Evolutionary conservation across 2,797 vertebrate genomes (phyloP), one percentile per base, ranked within the genome.

Genomic region (Graptemys geographica): DNA sequence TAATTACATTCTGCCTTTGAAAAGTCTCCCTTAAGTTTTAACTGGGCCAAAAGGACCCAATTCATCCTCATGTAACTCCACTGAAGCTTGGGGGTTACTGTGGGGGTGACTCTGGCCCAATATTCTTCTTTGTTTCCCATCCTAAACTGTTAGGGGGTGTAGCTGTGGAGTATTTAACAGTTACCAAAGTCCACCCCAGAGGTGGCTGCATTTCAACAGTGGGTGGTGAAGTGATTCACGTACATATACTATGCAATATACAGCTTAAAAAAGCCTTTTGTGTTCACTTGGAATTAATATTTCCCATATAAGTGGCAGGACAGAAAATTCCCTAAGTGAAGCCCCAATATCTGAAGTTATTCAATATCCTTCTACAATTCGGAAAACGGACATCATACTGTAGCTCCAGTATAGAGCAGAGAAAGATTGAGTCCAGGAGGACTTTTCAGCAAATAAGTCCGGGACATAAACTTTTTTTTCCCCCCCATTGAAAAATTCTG

Each of bases 71-170:
- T 18, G 7, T 62, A 81, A 93, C 27, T 72, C 6, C 33, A 56
- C 1, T 81, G 87, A 72, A 72, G 69, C 69, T 11, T 23, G 9
- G 41, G 51, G 27, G 13, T 78, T 28, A 78, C 44, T 25, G 1
- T 28, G 12, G 13, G 15, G 27, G 49, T 27, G 25, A 49, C 25
- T 93, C 5, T 81, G 37, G 23, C 37, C 4, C 18, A 21, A 25
- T 33, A 37, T 11, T 69, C 56, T 82, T 57, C 80, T 82, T 16
- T 5, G 11, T 4, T 79, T 21, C 37, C 23, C 28, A 2, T 16
- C 62, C 18, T n/a, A 69, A 69, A n/a, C 0, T 13, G 3, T 55
- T 65, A 19, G 44, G 2, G 0, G 4, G 7, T 1, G 6, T 27
- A 37, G 23, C 12, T 86, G 31, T 27, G 44, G 3, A 47, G 41